Base-by-base conservation (phyloP, 35 echinoderm and acorn worm genomes). In the Lytechinus pictus region DNA sequence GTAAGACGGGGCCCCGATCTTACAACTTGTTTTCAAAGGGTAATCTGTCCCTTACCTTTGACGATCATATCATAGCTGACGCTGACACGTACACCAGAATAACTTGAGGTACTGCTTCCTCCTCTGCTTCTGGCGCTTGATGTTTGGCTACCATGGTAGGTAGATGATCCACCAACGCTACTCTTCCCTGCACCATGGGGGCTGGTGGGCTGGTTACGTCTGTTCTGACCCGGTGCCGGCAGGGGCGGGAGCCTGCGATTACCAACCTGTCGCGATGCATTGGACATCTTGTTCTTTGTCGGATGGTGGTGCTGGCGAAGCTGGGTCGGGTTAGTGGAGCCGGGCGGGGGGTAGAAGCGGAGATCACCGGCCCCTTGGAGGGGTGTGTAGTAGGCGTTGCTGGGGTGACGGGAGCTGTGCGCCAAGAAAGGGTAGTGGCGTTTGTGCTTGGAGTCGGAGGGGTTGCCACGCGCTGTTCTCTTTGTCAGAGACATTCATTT, bases 161-260 rank as follows among this genome's bases (percentile, higher is more conserved):
- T 93, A 54, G 92, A 54, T 12, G 52, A 55, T 10, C 92, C 54
- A 10, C 92, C 92, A 13, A 54, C 28, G 54, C 92, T 93, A 54
- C 92, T 93, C 53, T 57, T 54, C 52, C 92, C 92, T 27, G 53
- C 92, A 53, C 92, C 94, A 92, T 96, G 94, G 54, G 97, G 97
- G 57, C 97, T 97, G 9, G 92, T 52, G 4, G 79, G 54, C 51
- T 53, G 95, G 56, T 95, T 55, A 8, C 89, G 86, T 52, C 94
- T 94, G 56, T 86, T 94, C 24, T 94, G 93, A 11, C 89, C 95
- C 55, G 54, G 96, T 52, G 94, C 95, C 7, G 97, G 97, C 9
- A 98, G 95, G n/a, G 97, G 97, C 27, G 97, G 97, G 29, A 98
- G 94, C 57, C 97, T 94, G 12, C 97, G 86, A 86, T 72, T 98